Percentiles rank a stretch among this genome's conserved stretches.
phyloP scores from a whole-genome alignment of 2,888 invertebrate species.

The Elysia crispata region DNA sequence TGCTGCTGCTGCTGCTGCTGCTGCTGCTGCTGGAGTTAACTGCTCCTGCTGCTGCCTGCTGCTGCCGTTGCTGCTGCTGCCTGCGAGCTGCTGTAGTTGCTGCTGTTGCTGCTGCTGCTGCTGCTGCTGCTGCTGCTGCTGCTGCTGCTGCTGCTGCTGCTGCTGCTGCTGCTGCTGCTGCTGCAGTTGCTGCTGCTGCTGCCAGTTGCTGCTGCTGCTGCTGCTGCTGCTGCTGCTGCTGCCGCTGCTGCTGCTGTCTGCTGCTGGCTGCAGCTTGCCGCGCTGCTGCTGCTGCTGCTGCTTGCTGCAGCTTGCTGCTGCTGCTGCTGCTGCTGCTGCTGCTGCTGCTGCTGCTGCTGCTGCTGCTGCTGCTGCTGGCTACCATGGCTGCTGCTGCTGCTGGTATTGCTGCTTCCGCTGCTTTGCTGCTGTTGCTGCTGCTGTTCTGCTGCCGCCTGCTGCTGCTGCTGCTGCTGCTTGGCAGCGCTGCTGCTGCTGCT shows the following conservation, averaged over 20 bases:
- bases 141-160: conserved; percentile 9
- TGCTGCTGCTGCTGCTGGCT: background rate
- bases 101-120: conserved; percentile 4
- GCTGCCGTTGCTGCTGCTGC: background rate
- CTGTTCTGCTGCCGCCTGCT: no score
- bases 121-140: conserved; percentile 9
- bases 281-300: no score
- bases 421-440: no score
- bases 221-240: no score
- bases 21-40: background rate
- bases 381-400: background rate
- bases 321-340: background rate
- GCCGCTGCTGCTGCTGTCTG: no score
- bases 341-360: background rate
- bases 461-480: no score
- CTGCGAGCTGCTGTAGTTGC: background rate
- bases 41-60: background rate
- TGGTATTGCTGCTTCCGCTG: no score
- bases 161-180: background rate
- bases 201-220: no score
- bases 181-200: no score
- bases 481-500: no score
- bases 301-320: no score
- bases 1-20: no score
- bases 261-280: background rate